Evolutionary conservation across 2,113 vertebrate genomes (phyloP).

Genomic region (Archilochus colubris): DNA sequence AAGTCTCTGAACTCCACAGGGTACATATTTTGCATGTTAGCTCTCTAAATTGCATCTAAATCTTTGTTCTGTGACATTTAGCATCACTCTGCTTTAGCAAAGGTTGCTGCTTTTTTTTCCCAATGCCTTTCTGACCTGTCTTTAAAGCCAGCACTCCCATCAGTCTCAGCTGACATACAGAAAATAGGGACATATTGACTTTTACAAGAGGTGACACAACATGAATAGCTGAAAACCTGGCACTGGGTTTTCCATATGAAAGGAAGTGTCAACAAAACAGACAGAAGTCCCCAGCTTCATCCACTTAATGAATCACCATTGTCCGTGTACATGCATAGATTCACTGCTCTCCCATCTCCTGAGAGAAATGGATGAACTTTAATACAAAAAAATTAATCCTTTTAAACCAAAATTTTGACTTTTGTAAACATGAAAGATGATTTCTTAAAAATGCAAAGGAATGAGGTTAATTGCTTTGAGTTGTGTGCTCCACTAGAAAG

Average conservation of each 20-base stretch:
- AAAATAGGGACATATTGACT: slow-evolving; percentile 76
- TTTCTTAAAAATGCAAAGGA: not conserved
- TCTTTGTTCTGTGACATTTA: slow-evolving; percentile 77
- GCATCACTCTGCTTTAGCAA: slow-evolving; percentile 52
- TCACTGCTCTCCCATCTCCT: not conserved
- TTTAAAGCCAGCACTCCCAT: slow-evolving; percentile 74
- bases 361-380: not conserved
- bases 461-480: not conserved
- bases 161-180: slow-evolving; percentile 64
- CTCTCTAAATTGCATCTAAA: slow-evolving; percentile 51
- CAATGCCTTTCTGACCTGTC: slow-evolving; percentile 71
- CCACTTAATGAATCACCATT: not conserved
- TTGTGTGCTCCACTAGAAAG: not conserved
- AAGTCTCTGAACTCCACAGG: not conserved
- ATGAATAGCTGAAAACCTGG: slow-evolving; percentile 48
- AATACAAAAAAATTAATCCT: not conserved
- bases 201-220: slow-evolving; percentile 69
- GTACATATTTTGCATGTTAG: slow-evolving; percentile 53
- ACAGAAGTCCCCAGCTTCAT: not conserved
- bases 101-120: slow-evolving; percentile 58
- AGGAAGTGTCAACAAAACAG: slow-evolving; percentile 62
- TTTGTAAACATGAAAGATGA: not conserved
- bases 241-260: slow-evolving; percentile 71
- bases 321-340: not conserved
- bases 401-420: not conserved